A percentile compares a stretch with the other conserved stretches of the same genome.
Evolutionary conservation across 2,113 vertebrate species (phyloP).

Genomic region (Pagrus major): DNA sequence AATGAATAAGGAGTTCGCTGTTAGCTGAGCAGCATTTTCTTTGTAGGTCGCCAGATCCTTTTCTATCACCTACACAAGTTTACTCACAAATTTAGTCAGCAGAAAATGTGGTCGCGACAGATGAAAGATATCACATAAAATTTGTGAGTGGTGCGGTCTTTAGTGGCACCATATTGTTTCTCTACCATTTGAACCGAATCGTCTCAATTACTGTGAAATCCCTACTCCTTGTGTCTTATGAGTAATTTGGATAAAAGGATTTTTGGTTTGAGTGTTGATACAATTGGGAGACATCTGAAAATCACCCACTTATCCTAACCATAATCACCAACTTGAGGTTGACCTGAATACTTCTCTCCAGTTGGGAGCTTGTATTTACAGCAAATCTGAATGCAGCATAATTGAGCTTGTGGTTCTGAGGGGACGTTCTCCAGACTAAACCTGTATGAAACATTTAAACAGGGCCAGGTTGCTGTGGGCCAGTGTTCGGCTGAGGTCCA

Average conservation of each 20-base stretch:
- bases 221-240: conserved; percentile 12
- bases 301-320: conserved; percentile 31
- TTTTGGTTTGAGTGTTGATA: conserved; percentile 44
- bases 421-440: conserved; percentile 55
- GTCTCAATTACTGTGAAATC: conserved; percentile 16
- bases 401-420: conserved; percentile 44
- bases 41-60: background rate
- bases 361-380: conserved; percentile 49
- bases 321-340: conserved; percentile 31
- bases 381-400: conserved; percentile 48
- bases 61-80: background rate
- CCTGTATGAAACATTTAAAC: conserved; percentile 49
- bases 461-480: conserved; percentile 38
- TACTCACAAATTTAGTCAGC: background rate
- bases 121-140: background rate
- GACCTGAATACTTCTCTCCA: conserved; percentile 21
- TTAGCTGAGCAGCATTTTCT: background rate
- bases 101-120: background rate
- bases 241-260: conserved; percentile 25
- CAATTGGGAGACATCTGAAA: conserved; percentile 46
- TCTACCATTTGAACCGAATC: conserved; percentile 19
- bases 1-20: background rate
- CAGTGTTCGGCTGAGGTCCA: conserved; percentile 45
- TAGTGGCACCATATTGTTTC: conserved; percentile 19
- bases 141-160: background rate